A percentile compares a stretch with the other conserved stretches of the same genome.
Evolutionary conservation across 1,140 invertebrate genomes (phyloP).

Genomic region (Mizuhopecten yessoensis): DNA sequence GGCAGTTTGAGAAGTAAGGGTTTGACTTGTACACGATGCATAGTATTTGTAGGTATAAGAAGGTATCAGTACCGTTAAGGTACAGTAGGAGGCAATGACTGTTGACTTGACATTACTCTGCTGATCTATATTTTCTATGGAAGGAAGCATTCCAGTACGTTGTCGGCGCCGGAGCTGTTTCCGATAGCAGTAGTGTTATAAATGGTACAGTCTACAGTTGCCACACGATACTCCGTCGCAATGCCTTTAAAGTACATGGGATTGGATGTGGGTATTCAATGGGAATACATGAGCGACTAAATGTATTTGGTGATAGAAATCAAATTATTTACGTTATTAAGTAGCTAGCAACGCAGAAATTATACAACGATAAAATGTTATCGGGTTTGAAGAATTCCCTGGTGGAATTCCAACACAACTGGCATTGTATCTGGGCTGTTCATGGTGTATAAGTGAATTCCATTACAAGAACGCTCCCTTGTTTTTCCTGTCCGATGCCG

Average conservation of each 20-base stretch:
- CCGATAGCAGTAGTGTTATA: no score
- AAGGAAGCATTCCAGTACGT: no score
- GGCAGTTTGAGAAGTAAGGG: no score
- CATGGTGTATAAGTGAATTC: not conserved
- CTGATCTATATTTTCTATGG: no score
- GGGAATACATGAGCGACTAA: not conserved
- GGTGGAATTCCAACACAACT: not conserved
- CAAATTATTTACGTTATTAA: constrained; percentile 40
- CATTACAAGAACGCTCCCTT: not conserved
- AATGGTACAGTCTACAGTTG: not conserved
- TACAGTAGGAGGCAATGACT: no score
- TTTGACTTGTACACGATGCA: no score
- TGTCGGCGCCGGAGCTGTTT: no score
- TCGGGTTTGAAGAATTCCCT: not conserved
- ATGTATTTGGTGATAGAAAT: not conserved
- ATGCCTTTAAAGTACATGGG: not conserved
- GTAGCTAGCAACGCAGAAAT: not conserved
- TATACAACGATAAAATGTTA: not conserved
- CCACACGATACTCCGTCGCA: not conserved
- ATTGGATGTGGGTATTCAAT: not conserved
- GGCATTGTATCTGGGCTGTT: not conserved
- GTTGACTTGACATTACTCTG: no score
- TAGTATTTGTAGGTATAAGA: no score
- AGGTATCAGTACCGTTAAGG: no score
- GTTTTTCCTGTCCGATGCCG: not conserved